Conservation (phyloP, 2,113 vertebrate genomes). For the Anguilla japonica region DNA sequence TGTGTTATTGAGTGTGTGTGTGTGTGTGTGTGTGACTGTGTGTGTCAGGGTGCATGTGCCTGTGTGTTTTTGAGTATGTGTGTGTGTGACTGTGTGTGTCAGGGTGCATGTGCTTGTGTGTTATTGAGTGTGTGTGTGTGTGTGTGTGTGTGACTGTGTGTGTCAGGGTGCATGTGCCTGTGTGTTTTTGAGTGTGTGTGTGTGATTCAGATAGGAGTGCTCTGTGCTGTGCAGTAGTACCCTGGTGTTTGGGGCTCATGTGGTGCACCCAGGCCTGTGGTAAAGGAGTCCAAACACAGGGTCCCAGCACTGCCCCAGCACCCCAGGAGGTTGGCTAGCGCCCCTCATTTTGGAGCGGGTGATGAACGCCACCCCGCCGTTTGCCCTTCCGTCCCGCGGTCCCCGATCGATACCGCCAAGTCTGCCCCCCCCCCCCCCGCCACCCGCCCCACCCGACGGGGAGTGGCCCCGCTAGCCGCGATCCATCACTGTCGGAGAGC, state of each 20-base stretch:
- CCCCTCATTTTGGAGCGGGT: conserved; percentile 25
- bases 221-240: too few species aligned
- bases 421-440: not conserved
- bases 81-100: conserved; percentile 14
- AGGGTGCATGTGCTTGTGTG: not conserved
- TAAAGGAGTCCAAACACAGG: conserved; percentile 33
- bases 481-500: not conserved
- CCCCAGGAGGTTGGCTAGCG: conserved; percentile 62
- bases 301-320: conserved; percentile 42
- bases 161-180: not conserved
- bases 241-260: not conserved
- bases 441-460: not conserved
- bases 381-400: conserved; percentile 59
- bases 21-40: not conserved
- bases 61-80: conserved; percentile 3
- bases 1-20: conserved; percentile 15
- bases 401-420: conserved; percentile 51
- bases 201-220: not conserved
- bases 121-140: not conserved
- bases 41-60: not conserved
- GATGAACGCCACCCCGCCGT: conserved; percentile 55
- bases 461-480: not conserved
- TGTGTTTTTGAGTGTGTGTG: not conserved
- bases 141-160: not conserved
- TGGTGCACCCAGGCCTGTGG: not conserved